phyloP scores from a whole-genome alignment of 2,888 invertebrate species.

The Hermodice carunculata region DNA sequence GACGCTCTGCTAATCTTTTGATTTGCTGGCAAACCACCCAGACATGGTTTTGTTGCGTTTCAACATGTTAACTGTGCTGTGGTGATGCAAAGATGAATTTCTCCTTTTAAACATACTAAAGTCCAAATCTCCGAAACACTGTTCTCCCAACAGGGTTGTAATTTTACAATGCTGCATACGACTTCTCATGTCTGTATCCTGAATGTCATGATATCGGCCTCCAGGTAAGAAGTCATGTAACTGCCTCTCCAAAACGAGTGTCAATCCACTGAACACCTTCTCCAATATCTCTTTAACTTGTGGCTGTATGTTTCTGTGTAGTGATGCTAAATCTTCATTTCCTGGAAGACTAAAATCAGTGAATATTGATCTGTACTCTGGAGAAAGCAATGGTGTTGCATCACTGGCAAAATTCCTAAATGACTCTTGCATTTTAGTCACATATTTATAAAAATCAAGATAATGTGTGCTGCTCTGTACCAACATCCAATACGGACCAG shows the following conservation, averaged over 20 bases:
- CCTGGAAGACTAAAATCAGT: not conserved
- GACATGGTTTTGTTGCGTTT: not conserved
- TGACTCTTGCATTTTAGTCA: not conserved
- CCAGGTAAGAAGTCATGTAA: slow-evolving; percentile 1
- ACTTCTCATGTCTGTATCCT: not conserved
- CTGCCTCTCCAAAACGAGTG: not conserved
- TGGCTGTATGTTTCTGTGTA: too few relatives aligned
- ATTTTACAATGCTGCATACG: not conserved
- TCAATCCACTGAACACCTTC: not conserved
- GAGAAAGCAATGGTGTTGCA: not conserved
- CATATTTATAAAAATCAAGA: not conserved
- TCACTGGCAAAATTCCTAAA: not conserved
- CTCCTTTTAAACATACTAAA: not conserved
- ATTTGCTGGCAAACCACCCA: not conserved
- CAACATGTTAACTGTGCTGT: not conserved
- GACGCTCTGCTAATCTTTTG: not conserved
- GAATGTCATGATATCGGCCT: not conserved
- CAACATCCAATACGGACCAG: not conserved
- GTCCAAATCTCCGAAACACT: not conserved
- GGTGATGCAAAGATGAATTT: not conserved
- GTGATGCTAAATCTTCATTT: too few relatives aligned
- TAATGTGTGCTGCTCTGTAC: not conserved
- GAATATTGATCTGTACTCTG: not conserved
- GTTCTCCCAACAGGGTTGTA: not conserved
- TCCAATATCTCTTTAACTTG: not conserved